Evolutionary conservation across 2,797 vertebrate species (phyloP).

Genomic region (Pygocentrus nattereri): DNA sequence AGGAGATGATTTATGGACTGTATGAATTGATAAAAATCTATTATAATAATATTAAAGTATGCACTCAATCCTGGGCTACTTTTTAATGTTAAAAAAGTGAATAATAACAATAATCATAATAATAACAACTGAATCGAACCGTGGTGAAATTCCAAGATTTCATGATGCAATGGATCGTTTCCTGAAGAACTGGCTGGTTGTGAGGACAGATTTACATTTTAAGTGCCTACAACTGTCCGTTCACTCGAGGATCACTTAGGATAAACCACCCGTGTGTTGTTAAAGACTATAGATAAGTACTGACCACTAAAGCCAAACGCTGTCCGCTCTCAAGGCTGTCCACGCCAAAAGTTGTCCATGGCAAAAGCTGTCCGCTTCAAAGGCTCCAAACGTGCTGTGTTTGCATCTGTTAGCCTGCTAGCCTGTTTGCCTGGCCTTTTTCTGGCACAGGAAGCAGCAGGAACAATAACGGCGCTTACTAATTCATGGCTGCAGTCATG

Average conservation of each 20-base stretch:
- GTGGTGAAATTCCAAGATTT: not conserved
- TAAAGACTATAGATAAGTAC: slow-evolving; percentile 16
- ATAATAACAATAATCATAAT: no score
- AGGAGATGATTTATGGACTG: no score
- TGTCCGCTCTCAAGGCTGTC: not conserved
- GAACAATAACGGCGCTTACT: slow-evolving; percentile 80
- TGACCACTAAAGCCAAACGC: not conserved
- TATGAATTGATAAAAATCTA: no score
- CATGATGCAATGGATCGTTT: not conserved
- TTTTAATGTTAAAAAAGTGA: no score
- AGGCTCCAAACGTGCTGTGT: not conserved
- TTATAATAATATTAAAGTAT: no score
- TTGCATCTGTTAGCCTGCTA: slow-evolving; percentile 19
- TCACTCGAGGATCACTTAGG: not conserved
- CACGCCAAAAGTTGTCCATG: not conserved
- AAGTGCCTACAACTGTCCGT: not conserved
- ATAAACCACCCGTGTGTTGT: not conserved
- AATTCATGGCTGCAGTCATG: slow-evolving; percentile 85
- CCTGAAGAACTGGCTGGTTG: no score
- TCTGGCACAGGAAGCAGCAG: slow-evolving; percentile 63
- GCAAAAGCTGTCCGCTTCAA: not conserved
- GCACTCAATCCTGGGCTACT: no score
- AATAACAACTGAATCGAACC: no score
- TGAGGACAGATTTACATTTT: no score
- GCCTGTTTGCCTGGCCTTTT: slow-evolving; percentile 49